Conservation (phyloP, 2,888 invertebrate genomes). For the Stenodera caucasica region DNA sequence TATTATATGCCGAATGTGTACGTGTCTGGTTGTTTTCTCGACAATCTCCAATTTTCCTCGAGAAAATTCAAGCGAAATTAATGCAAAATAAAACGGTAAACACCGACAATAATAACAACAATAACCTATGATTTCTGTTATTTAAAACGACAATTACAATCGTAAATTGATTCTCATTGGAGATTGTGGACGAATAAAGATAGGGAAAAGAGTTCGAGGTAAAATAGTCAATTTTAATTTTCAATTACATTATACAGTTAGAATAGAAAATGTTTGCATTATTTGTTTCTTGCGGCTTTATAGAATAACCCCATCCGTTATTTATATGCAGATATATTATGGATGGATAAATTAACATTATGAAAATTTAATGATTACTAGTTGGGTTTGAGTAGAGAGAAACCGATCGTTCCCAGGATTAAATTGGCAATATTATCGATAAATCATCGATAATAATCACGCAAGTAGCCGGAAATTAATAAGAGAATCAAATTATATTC, state of each 20-base stretch:
- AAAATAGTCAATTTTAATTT: conserved; percentile 40
- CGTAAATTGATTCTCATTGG: conserved; percentile 34
- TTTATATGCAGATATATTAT: too few species aligned
- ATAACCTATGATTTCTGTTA: neutral
- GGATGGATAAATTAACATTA: neutral
- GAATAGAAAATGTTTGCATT: conserved; percentile 30
- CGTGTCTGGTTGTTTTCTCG: neutral
- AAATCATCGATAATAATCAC: neutral
- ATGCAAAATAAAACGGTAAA: neutral
- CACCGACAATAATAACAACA: neutral
- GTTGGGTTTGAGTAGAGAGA: too few species aligned
- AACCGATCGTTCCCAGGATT: neutral
- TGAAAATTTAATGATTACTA: conserved; percentile 2
- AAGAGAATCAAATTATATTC: neutral
- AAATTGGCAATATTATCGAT: neutral
- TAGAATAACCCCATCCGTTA: neutral
- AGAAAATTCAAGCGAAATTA: neutral
- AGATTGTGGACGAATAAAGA: too few species aligned
- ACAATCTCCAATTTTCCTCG: neutral
- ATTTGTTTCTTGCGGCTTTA: conserved; percentile 32
- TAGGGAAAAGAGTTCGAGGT: too few species aligned
- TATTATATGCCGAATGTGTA: neutral
- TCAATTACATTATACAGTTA: conserved; percentile 33
- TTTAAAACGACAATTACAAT: conserved; percentile 34
- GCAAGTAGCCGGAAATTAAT: conserved; percentile 5